Evolutionary conservation across 2,797 vertebrate genomes (phyloP), one percentile per base, ranked within the genome.

Genomic region (Eremophila alpestris): DNA sequence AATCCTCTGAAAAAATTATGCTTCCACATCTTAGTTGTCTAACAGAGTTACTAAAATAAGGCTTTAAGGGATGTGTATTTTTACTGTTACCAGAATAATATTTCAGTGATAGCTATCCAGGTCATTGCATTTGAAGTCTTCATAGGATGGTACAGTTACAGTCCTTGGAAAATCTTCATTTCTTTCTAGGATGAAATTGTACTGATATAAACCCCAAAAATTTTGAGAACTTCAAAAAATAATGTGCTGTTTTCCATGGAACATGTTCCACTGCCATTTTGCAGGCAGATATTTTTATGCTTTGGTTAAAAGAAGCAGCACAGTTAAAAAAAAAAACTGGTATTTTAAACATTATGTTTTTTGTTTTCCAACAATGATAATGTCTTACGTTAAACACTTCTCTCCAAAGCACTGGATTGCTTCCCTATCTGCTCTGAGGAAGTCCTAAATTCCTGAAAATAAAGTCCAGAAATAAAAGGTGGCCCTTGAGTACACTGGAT

Each of bases 41-140:
- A 27, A 64, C 23, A 29, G 26, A 43, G 10, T 43, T 29, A 36
- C 13, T 82, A 86, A 90, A 94, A 75, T 83, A 83, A 95, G 19
- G 38, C 36, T 76, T 60, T 30, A 87, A 65, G 12, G 26, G 69
- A 95, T 54, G 32, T 94, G n/a, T 32, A 51, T 68, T 75, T 89
- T 88, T 43, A 83, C 59, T 52, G 62, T 52, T 73, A 58, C 45
- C 45, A 92, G 63, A 74, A 77, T 41, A 77, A 58, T 73, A 85
- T 68, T 81, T 59, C 73, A 91, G 58, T 63, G 23, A 40, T 67
- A 81, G 36, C 29, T 84, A n/a, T 79, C 27, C 78, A 78, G 93
- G 75, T 87, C 55, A 92, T 34, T 89, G 55, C 23, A 75, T 92
- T 97, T 97, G 88, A 92, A 24, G 24, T 90, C 83, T 96, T 89